Conservation (phyloP, 2,797 vertebrate species). For the Sebastolobus altivelis region DNA sequence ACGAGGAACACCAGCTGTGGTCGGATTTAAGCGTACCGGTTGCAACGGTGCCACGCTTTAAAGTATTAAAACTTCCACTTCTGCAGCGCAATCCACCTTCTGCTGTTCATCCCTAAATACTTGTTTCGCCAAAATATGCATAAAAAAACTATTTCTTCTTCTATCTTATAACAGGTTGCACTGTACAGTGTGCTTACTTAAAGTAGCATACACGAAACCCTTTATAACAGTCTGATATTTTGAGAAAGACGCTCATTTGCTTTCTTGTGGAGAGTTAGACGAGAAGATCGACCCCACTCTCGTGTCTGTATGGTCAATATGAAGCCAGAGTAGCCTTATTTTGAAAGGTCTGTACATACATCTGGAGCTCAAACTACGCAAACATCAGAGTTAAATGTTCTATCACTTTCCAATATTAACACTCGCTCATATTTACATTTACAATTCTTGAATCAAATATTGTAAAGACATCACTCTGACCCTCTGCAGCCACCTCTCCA, state of each 20-base stretch:
- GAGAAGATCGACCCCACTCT: neutral
- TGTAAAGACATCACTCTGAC: neutral
- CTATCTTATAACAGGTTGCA: neutral
- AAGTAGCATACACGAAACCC: neutral
- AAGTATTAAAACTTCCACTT: neutral
- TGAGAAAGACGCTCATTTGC: neutral
- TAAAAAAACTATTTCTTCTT: neutral
- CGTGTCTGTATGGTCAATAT: neutral
- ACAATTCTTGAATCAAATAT: neutral
- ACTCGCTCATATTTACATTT: neutral
- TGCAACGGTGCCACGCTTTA: neutral
- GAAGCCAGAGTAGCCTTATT: neutral
- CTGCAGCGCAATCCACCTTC: slow-evolving; percentile 2
- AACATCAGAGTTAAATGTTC: neutral
- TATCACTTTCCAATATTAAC: neutral
- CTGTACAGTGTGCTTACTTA: neutral
- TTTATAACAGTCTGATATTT: neutral
- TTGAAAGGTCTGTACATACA: neutral
- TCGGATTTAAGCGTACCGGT: neutral
- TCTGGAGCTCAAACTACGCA: neutral
- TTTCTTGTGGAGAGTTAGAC: neutral
- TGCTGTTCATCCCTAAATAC: neutral
- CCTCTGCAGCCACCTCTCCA: neutral
- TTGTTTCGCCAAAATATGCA: neutral
- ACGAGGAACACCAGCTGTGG: slow-evolving; percentile 23